phyloP scores from a whole-genome alignment of 2,888 invertebrate genomes.

The Leucoptera coffeella region DNA sequence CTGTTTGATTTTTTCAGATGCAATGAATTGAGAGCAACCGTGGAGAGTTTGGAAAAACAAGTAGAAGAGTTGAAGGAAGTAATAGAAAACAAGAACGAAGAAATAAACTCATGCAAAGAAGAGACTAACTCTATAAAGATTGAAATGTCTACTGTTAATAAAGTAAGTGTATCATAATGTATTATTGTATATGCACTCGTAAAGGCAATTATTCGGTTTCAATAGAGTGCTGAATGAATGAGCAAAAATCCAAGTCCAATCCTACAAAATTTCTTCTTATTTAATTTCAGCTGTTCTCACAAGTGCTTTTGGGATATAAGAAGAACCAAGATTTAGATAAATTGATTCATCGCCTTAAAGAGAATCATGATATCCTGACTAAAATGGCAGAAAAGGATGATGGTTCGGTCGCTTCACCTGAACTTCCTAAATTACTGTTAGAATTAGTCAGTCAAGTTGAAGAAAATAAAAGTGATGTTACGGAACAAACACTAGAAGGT shows the following conservation, averaged over 20 bases:
- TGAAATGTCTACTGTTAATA: constrained; percentile 76
- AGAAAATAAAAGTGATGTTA: too few species aligned
- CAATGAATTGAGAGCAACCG: constrained; percentile 19
- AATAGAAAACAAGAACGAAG: constrained; percentile 62
- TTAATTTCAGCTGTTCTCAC: constrained; percentile 75
- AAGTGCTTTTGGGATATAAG: constrained; percentile 70
- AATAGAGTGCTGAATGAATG: too few species aligned
- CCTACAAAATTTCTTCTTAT: too few species aligned
- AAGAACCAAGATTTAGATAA: constrained; percentile 73
- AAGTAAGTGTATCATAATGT: too few species aligned
- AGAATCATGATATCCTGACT: constrained; percentile 74
- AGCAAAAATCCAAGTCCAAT: too few species aligned
- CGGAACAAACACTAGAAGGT: too few species aligned
- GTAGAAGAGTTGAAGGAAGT: constrained; percentile 56
- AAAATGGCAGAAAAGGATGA: constrained; percentile 74
- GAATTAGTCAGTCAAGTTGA: constrained; percentile 70
- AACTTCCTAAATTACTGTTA: constrained; percentile 68
- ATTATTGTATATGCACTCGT: too few species aligned
- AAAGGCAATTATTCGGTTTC: too few species aligned
- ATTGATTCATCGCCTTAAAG: constrained; percentile 67
- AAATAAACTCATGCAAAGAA: constrained; percentile 62
- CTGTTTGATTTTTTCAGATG: constrained; percentile 30
- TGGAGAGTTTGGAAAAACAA: constrained; percentile 52
- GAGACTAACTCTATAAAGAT: constrained; percentile 67
- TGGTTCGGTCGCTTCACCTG: constrained; percentile 64